Percentiles rank a stretch among this genome's conserved stretches.
Conservation (phyloP, 2,797 vertebrate genomes). For the Halcyon badia region DNA sequence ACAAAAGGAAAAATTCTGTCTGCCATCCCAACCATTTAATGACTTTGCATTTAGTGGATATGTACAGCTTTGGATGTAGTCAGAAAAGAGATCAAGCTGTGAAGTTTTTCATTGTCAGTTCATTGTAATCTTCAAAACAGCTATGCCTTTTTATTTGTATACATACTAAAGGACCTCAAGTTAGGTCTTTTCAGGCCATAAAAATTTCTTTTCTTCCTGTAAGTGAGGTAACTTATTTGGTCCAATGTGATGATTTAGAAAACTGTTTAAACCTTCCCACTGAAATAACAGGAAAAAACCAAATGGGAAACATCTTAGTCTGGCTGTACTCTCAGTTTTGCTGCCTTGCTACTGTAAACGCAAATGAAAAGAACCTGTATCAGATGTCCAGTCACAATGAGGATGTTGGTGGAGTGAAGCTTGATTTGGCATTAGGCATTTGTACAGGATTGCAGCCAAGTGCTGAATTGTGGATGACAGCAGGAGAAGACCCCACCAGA, state of each 20-base stretch:
- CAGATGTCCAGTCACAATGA: not conserved
- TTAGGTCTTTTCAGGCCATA: not conserved
- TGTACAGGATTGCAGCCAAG: not conserved
- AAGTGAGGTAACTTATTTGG: not conserved
- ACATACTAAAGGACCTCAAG: not conserved
- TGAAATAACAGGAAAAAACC: not conserved
- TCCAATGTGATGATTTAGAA: not conserved
- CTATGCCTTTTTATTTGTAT: not conserved
- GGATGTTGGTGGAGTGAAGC: not conserved
- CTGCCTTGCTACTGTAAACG: not conserved
- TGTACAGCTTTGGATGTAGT: not conserved
- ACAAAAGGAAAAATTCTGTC: not conserved
- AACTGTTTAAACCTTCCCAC: not conserved
- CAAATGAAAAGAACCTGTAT: not conserved
- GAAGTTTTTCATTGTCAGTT: not conserved
- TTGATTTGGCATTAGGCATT: not conserved
- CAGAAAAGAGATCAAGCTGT: not conserved
- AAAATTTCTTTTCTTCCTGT: not conserved
- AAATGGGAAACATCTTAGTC: not conserved
- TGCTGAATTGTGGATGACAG: not conserved
- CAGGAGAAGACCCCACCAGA: not conserved
- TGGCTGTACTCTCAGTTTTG: not conserved
- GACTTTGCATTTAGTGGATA: not conserved
- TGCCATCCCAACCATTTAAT: not conserved
- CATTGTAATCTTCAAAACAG: not conserved